phyloP scores from a whole-genome alignment of 2,797 vertebrate species.

The Chaetodon trifasciatus region DNA sequence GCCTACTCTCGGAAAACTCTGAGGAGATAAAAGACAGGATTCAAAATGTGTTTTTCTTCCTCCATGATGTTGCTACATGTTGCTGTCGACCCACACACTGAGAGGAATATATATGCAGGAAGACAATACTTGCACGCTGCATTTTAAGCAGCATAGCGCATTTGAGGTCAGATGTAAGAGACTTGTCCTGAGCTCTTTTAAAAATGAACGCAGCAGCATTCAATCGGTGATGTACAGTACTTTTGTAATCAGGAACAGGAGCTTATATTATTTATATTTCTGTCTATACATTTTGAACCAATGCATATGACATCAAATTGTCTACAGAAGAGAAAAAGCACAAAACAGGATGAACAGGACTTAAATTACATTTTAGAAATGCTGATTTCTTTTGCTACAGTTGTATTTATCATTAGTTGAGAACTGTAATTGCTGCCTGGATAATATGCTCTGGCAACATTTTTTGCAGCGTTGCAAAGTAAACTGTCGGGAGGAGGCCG shows the following conservation, averaged over 20 bases:
- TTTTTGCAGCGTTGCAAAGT: neutral
- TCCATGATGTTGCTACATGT: neutral
- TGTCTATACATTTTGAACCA: neutral
- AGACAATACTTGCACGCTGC: neutral
- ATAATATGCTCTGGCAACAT: neutral
- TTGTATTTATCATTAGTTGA: neutral
- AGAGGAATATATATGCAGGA: neutral
- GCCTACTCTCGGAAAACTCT: neutral
- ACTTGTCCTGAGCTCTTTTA: neutral
- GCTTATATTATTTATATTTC: neutral
- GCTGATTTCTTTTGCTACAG: neutral
- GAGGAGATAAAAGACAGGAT: neutral
- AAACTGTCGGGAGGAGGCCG: neutral
- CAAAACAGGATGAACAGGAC: neutral
- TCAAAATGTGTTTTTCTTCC: neutral
- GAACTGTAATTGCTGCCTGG: neutral
- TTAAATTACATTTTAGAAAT: neutral
- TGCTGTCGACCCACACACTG: neutral
- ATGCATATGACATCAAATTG: neutral
- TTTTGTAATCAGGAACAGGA: neutral
- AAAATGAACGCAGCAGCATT: constrained; percentile 3
- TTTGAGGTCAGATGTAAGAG: constrained; percentile 2
- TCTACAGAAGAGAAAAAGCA: neutral
- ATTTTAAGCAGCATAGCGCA: neutral
- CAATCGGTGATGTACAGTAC: neutral